phyloP scores from a whole-genome alignment of 2,113 vertebrate genomes.

The Zapus hudsonius region DNA sequence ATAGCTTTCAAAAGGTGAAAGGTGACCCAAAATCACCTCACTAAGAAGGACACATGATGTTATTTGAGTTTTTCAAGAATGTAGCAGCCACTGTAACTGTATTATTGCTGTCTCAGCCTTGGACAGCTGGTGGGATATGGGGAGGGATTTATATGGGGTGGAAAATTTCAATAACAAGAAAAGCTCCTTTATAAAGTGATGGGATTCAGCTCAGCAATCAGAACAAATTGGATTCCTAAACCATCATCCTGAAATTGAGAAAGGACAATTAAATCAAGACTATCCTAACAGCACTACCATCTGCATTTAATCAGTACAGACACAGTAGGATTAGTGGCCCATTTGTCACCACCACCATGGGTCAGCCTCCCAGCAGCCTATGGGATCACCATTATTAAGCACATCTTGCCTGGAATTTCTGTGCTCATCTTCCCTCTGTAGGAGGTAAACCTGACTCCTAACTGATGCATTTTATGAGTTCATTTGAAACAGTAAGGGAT shows the following conservation, averaged over 20 bases:
- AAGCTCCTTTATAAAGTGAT: neutral
- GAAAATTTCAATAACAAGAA: neutral
- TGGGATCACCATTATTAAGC: neutral
- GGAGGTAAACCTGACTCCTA: neutral
- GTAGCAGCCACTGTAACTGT: neutral
- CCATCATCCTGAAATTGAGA: neutral
- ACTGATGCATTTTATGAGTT: neutral
- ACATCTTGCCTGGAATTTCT: neutral
- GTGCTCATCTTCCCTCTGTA: neutral
- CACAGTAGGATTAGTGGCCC: neutral
- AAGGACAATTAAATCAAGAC: conserved; percentile 31
- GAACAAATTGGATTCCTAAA: neutral
- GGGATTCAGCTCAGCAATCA: conserved; percentile 8
- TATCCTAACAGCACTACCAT: neutral
- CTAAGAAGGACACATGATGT: neutral
- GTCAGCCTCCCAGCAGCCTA: neutral
- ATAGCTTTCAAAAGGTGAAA: conserved; percentile 18
- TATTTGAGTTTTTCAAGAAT: neutral
- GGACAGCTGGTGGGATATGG: neutral
- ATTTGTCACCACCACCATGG: no score
- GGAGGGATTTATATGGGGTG: neutral
- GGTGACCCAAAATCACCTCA: neutral
- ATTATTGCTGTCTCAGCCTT: neutral
- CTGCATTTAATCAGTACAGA: neutral
- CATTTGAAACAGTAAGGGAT: neutral